Evolutionary conservation across 2,797 vertebrate species (phyloP).

Genomic region (Enteromius anoplus): DNA sequence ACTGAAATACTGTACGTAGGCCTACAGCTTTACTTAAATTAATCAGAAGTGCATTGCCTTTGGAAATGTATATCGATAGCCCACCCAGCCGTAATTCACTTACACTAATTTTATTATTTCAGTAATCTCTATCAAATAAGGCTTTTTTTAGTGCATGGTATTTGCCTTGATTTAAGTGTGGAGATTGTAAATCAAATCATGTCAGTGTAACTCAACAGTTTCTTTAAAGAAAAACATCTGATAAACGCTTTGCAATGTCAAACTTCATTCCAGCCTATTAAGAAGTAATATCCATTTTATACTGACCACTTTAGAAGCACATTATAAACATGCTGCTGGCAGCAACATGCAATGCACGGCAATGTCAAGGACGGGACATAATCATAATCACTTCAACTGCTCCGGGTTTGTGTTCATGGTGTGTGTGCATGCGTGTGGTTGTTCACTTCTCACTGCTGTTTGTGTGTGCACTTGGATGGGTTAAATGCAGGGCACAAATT

Average conservation of each 20-base stretch:
- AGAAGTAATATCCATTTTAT: not conserved
- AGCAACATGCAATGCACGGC: not conserved
- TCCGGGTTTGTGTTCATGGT: too few species aligned
- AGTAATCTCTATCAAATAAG: not conserved
- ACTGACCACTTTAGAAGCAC: not conserved
- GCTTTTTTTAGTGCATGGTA: not conserved
- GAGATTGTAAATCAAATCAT: slow-evolving; percentile 8
- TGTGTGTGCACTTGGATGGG: too few species aligned
- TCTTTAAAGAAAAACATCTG: not conserved
- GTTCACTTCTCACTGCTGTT: too few species aligned
- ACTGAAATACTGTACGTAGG: not conserved
- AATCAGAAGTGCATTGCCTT: not conserved
- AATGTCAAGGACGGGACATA: not conserved
- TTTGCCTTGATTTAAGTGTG: not conserved
- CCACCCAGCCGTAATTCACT: not conserved
- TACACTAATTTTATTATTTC: not conserved
- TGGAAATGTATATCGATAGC: not conserved
- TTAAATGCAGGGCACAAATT: too few species aligned
- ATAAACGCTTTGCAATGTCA: not conserved
- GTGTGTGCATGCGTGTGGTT: too few species aligned
- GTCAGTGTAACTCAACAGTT: not conserved
- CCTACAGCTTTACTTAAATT: not conserved
- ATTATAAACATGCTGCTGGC: not conserved
- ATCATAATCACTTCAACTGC: not conserved
- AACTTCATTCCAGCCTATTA: not conserved